phyloP scores from a whole-genome alignment of 2,797 vertebrate genomes.

The Enteromius argenteus region DNA sequence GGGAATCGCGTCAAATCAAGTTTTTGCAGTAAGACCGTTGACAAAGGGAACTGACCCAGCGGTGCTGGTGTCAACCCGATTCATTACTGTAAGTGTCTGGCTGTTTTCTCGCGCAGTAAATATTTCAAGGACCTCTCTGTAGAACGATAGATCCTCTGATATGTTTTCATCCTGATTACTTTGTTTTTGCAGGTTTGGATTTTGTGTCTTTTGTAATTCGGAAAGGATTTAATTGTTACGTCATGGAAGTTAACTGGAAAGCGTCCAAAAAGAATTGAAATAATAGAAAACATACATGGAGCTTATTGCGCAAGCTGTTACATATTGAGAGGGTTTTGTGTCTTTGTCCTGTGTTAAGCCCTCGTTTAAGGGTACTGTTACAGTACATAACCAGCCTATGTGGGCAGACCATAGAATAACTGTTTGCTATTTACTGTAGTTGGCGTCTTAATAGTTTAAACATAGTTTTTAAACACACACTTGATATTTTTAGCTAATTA shows the following conservation, averaged over 20 bases:
- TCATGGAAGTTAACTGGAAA: neutral
- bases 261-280: too few relatives aligned
- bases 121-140: neutral
- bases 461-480: neutral
- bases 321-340: neutral
- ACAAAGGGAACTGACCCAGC: constrained; percentile 42
- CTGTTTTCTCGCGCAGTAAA: neutral
- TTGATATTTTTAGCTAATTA: neutral
- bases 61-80: constrained; percentile 16
- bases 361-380: neutral
- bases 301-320: neutral
- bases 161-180: neutral
- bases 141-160: neutral
- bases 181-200: neutral
- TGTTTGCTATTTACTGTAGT: neutral
- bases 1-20: constrained; percentile 49
- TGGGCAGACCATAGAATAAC: neutral
- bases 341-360: neutral
- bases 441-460: neutral
- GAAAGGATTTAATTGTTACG: neutral
- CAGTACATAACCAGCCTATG: neutral
- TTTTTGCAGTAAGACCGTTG: constrained; percentile 47
- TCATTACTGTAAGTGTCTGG: neutral
- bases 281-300: neutral
- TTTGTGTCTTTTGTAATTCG: neutral